Evolutionary conservation across 2,888 invertebrate species (phyloP), one percentile per base, ranked within the genome.

Genomic region (Nebria brevicollis): DNA sequence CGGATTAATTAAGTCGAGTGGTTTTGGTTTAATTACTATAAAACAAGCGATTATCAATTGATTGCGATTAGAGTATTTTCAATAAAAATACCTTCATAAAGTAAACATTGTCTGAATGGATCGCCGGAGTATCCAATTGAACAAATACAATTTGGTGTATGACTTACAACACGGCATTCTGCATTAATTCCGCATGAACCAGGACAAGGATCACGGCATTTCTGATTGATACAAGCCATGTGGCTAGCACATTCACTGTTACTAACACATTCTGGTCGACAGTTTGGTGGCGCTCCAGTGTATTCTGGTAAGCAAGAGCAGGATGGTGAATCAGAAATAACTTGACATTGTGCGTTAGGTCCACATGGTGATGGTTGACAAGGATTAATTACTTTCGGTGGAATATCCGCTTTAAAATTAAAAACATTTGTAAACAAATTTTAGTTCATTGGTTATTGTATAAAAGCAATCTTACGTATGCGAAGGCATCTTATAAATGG

Each of bases 331-430:
- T 90, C 90, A 77, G 90, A 89, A 0, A 90, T 86, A 75, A 89
- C 90, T 83, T 87, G 88, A 82, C 94, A 94, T 85, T 91, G 87
- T 1, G 92, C 87, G 84, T 92, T 92, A 6, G 94, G 92, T 54
- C 95, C 95, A 86, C 95, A 95, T 1, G 95, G 93, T 13, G 94
- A 92, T 11, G 94, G 93, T 83, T 91, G 91, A 85, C 95, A 95
- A 7, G 93, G 94, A 86, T 93, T 86, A 85, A 86, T 83, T 85
- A 89, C 83, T 82, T 80, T 73, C 64, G 79, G 82, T 34, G 75
- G 78, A 74, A 66, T 66, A 68, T 82, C 80, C 15, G 83, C 84
- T 84, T 80, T 66, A 83, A 13, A 72, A 26, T 34, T 72, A 72
- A 15, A 72, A 73, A 10, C 43, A 13, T 41, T 42, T 15, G 73